Evolutionary conservation across 2,888 invertebrate species (phyloP).

Genomic region (Platycheirus rosarum): DNA sequence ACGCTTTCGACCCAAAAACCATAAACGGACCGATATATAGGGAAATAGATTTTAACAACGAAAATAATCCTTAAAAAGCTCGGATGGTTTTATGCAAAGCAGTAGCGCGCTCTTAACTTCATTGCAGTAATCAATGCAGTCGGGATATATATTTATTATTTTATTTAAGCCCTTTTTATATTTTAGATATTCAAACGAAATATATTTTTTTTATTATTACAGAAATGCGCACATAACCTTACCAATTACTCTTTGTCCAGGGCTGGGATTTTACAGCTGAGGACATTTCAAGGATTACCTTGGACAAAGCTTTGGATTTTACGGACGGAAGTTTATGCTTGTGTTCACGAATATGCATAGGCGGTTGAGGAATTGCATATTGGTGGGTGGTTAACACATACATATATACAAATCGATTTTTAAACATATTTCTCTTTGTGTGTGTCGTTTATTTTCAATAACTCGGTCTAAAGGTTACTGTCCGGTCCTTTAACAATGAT

Average conservation of each 20-base stretch:
- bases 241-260: slow-evolving; percentile 51
- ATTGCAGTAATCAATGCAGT: slow-evolving; percentile 26
- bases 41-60: neutral
- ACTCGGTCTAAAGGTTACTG: no score
- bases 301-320: slow-evolving; percentile 31
- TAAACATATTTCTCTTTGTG: neutral
- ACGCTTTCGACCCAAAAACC: neutral
- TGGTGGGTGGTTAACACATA: slow-evolving; percentile 2
- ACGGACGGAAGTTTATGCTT: neutral
- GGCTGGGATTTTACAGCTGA: slow-evolving; percentile 43
- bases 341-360: neutral
- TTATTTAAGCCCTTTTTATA: slow-evolving; percentile 24
- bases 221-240: slow-evolving; percentile 23
- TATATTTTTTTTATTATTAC: slow-evolving; percentile 8
- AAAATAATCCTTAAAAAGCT: neutral
- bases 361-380: slow-evolving; percentile 25
- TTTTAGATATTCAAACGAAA: slow-evolving; percentile 30
- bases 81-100: neutral
- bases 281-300: slow-evolving; percentile 57
- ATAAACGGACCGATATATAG: neutral
- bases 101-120: neutral
- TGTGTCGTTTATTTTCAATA: no score
- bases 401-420: slow-evolving; percentile 47
- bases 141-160: slow-evolving; percentile 29
- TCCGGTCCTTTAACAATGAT: no score